These are phyloP conservation scores for Tadarida brasiliensis DNA, from an alignment of 2,797 vertebrate species.

Conservation along the genomic window DNA sequence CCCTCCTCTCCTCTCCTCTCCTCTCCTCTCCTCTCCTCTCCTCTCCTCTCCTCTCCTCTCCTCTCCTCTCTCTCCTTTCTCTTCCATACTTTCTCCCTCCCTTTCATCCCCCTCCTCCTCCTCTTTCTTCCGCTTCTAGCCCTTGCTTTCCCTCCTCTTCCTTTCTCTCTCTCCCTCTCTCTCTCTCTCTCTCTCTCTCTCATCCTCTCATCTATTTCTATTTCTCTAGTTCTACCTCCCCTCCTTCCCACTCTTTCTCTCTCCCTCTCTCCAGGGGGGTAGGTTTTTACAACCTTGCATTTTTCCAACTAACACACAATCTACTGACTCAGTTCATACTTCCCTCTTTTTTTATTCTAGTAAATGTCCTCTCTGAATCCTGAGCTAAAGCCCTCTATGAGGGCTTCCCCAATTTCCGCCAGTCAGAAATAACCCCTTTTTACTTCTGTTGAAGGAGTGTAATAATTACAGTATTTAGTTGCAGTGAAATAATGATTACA, in stretches of 20 bases:
- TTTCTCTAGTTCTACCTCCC: neutral
- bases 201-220: rapidly evolving
- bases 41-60: neutral
- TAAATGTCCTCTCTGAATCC: neutral
- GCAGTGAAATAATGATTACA: neutral
- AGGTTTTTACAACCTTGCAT: neutral
- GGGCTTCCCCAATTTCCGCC: neutral
- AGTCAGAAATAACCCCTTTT: neutral
- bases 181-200: neutral
- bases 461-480: neutral
- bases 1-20: neutral
- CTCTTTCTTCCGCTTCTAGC: neutral
- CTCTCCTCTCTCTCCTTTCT: neutral
- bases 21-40: neutral
- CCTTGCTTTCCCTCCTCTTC: rapidly evolving
- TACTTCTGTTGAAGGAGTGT: neutral
- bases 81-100: too few relatives aligned
- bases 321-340: neutral
- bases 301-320: neutral
- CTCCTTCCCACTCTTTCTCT: neutral
- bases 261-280: neutral
- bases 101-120: neutral
- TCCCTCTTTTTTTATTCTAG: neutral
- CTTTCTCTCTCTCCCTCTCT: neutral
- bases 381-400: neutral